A percentile compares a stretch with the other conserved stretches of the same genome.
These are phyloP conservation scores for Zaprionus inermis DNA, from an alignment of 1,140 invertebrate genomes.

Conservation along the genomic window DNA sequence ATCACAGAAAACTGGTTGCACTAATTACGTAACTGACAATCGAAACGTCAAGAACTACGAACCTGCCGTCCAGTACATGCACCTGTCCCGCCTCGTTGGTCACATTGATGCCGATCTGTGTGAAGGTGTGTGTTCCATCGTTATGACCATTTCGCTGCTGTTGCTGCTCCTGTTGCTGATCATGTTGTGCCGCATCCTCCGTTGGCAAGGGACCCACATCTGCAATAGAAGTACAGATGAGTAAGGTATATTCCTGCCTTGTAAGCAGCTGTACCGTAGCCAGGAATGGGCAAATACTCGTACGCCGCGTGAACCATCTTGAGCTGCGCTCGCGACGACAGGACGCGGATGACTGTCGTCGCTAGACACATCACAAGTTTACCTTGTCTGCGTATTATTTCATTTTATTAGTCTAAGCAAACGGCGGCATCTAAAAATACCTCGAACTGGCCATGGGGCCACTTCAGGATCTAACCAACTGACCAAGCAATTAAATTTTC, in stretches of 20 bases:
- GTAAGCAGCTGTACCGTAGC: conserved; percentile 24
- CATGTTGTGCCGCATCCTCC: conserved; percentile 51
- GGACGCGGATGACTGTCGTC: conserved; percentile 19
- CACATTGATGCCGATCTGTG: conserved; percentile 82
- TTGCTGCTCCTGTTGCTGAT: conserved; percentile 19
- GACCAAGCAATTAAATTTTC: conserved; percentile 26
- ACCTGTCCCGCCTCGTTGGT: conserved; percentile 82
- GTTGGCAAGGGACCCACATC: conserved; percentile 71
- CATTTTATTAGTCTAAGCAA: conserved; percentile 44
- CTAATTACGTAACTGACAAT: conserved; percentile 80
- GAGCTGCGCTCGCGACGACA: conserved; percentile 24
- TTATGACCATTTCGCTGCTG: conserved; percentile 53
- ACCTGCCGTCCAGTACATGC: conserved; percentile 76
- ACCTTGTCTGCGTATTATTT: conserved; percentile 26
- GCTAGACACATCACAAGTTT: conserved; percentile 3
- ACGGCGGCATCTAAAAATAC: conserved; percentile 59
- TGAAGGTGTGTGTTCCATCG: conserved; percentile 60
- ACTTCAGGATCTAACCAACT: conserved; percentile 14
- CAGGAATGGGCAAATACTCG: conserved; percentile 54
- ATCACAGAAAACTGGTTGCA: conserved; percentile 81
- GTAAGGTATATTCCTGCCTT: background rate
- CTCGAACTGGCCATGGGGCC: conserved; percentile 42
- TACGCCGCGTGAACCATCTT: conserved; percentile 46
- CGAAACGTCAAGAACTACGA: conserved; percentile 70
- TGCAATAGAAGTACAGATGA: conserved; percentile 14